Percentiles rank a stretch among this genome's conserved stretches.
Conservation (phyloP, 2,888 invertebrate species). For the Agonopterix alstromeriana region DNA sequence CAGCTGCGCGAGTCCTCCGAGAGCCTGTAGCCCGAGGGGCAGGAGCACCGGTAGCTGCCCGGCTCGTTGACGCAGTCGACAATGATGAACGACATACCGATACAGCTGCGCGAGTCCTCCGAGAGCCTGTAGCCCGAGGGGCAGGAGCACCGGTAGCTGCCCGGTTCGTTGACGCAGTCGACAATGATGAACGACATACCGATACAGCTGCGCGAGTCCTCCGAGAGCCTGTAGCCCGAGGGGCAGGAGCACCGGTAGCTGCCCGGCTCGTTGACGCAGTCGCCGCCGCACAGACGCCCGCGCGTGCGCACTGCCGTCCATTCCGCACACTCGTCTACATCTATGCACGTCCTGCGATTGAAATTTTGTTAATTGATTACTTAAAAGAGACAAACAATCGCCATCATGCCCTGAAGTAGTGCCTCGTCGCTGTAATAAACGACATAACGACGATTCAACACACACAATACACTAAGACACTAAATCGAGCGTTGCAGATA, state of each 20-base stretch:
- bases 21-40: too few relatives aligned
- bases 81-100: constrained; percentile 74
- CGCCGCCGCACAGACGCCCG: constrained; percentile 87
- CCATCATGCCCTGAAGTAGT: too few relatives aligned
- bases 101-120: constrained; percentile 86
- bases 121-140: constrained; percentile 87
- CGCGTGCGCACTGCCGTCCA: constrained; percentile 61
- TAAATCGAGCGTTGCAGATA: too few relatives aligned
- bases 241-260: constrained; percentile 93
- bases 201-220: constrained; percentile 87
- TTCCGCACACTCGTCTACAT: constrained; percentile 85
- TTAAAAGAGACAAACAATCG: too few relatives aligned
- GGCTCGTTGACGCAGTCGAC: too few relatives aligned
- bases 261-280: constrained; percentile 92
- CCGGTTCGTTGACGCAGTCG: constrained; percentile 67
- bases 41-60: too few relatives aligned
- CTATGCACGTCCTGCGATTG: constrained; percentile 79
- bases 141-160: constrained; percentile 93
- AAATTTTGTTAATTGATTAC: too few relatives aligned
- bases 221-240: constrained; percentile 85
- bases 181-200: constrained; percentile 67
- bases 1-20: too few relatives aligned
- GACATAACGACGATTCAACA: too few relatives aligned
- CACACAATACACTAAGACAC: too few relatives aligned
- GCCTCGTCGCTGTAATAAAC: too few relatives aligned